These are phyloP conservation scores for Oscheius sp. DNA, from an alignment of 2,888 invertebrate genomes.

Conservation along the genomic window DNA sequence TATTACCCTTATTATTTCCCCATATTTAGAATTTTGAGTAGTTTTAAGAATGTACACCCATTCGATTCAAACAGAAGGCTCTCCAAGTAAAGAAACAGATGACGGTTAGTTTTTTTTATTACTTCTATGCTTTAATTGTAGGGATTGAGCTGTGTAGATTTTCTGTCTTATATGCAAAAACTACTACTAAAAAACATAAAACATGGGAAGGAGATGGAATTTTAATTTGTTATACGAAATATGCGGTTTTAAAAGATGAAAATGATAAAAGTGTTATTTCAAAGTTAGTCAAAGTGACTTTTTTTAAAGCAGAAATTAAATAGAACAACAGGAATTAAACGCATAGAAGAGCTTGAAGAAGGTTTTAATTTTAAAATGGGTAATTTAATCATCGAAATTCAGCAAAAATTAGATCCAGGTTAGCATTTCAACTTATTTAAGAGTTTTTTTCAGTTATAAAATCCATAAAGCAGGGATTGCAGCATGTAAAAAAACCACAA, in stretches of 20 bases:
- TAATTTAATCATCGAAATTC: slow-evolving; percentile 49
- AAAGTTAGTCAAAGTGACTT: too few relatives aligned
- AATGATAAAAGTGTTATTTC: slow-evolving; percentile 27
- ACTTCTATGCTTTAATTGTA: too few relatives aligned
- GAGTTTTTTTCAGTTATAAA: too few relatives aligned
- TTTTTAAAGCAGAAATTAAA: too few relatives aligned
- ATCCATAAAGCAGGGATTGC: too few relatives aligned
- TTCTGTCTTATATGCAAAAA: slow-evolving; percentile 51
- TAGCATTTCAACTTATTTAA: not conserved
- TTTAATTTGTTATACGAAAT: slow-evolving; percentile 37
- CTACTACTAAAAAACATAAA: slow-evolving; percentile 58
- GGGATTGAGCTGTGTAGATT: slow-evolving; percentile 50
- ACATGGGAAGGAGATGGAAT: slow-evolving; percentile 60
- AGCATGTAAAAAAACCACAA: not conserved
- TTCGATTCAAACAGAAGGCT: too few relatives aligned
- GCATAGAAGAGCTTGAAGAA: slow-evolving; percentile 43
- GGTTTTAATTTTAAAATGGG: slow-evolving; percentile 50
- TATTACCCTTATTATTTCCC: too few relatives aligned
- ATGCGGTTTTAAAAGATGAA: slow-evolving; percentile 38
- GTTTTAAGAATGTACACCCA: too few relatives aligned
- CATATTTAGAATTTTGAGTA: too few relatives aligned
- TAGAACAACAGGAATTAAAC: slow-evolving; percentile 43
- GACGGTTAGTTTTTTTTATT: too few relatives aligned
- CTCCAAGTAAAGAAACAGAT: too few relatives aligned
- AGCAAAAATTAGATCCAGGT: slow-evolving; percentile 30